These are phyloP conservation scores for Eulithis prunata DNA, from an alignment of 2,888 invertebrate genomes.

Conservation along the genomic window DNA sequence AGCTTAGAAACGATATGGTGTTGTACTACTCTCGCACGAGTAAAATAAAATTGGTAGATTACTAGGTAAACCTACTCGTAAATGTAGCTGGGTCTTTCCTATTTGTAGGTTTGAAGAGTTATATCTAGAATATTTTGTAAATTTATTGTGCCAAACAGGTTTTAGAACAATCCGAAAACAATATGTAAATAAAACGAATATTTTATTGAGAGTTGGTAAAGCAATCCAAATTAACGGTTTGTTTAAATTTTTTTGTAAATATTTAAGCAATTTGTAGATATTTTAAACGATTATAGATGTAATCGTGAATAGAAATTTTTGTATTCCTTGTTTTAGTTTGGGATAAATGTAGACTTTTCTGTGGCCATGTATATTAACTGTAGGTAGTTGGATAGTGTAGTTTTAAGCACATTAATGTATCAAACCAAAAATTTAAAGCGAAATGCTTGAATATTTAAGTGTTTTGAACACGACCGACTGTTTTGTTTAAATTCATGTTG, in stretches of 20 bases:
- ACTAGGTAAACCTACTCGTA: too few relatives aligned
- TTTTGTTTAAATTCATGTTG: conserved; percentile 70
- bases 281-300: conserved; percentile 18
- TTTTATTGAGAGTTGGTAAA: conserved; percentile 17
- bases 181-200: conserved; percentile 36
- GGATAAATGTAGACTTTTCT: conserved; percentile 63
- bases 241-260: conserved; percentile 55
- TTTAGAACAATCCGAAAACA: conserved; percentile 13
- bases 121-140: conserved; percentile 5
- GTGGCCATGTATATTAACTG: conserved; percentile 75
- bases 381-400: conserved; percentile 58
- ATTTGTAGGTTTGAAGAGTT: conserved; percentile 9
- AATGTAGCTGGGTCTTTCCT: background rate
- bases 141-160: conserved; percentile 10
- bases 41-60: background rate
- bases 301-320: conserved; percentile 29
- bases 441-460: conserved; percentile 82
- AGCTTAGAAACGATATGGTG: background rate
- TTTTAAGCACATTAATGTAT: conserved; percentile 73
- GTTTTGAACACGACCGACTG: conserved; percentile 77
- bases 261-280: conserved; percentile 67
- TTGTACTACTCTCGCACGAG: background rate
- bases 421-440: conserved; percentile 83
- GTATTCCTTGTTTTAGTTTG: conserved; percentile 48
- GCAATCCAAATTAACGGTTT: conserved; percentile 14